These are phyloP conservation scores for Danio aesculapii DNA, from an alignment of 2,797 vertebrate genomes.

Conservation along the genomic window DNA sequence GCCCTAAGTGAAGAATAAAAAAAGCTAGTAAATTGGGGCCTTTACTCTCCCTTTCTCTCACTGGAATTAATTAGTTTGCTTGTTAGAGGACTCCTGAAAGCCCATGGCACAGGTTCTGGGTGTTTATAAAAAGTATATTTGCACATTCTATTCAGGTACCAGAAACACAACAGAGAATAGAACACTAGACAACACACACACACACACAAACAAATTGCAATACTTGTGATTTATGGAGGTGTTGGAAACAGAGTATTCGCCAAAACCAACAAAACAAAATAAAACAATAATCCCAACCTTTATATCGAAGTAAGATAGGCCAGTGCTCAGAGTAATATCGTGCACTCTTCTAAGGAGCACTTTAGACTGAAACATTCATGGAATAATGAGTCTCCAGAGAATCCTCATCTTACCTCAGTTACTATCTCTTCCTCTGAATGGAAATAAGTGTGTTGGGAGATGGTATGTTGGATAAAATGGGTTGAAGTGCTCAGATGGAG, in stretches of 20 bases:
- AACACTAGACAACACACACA: not conserved
- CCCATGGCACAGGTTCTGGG: conserved; percentile 36
- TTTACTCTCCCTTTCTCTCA: conserved; percentile 23
- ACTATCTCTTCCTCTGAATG: conserved; percentile 42
- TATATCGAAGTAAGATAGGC: not conserved
- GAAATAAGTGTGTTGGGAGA: conserved; percentile 44
- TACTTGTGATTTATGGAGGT: not conserved
- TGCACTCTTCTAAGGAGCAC: conserved; percentile 14
- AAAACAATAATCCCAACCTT: not conserved
- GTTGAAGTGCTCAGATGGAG: conserved; percentile 2
- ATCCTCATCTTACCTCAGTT: conserved; percentile 46
- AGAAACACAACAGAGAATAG: conserved; percentile 29
- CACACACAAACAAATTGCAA: not conserved
- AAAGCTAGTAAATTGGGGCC: not conserved
- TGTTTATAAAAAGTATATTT: conserved; percentile 57
- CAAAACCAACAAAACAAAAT: conserved; percentile 3
- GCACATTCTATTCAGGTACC: conserved; percentile 50
- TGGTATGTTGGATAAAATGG: conserved; percentile 27
- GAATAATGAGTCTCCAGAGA: conserved; percentile 35
- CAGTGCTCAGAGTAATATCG: not conserved
- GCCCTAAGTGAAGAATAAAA: not conserved
- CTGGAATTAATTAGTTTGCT: conserved; percentile 60
- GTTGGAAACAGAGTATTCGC: not conserved
- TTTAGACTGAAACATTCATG: conserved; percentile 42
- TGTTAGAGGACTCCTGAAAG: conserved; percentile 53